Conservation (phyloP, 2,888 invertebrate species). For the Apeira syringaria region DNA sequence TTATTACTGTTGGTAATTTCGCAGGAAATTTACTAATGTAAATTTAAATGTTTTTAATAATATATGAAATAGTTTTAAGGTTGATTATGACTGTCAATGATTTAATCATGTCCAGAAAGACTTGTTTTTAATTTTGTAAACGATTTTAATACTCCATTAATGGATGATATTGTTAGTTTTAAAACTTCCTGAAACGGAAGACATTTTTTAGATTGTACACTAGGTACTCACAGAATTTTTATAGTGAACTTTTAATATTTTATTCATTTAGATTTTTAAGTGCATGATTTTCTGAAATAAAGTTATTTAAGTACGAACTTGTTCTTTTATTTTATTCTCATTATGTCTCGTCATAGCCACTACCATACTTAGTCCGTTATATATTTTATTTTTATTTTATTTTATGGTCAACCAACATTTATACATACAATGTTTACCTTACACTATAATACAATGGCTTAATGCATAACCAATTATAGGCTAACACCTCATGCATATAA, state of each 20-base stretch:
- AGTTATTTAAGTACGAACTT: no score
- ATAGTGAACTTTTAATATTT: conserved; percentile 1
- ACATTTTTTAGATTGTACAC: conserved; percentile 14
- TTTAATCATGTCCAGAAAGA: not conserved
- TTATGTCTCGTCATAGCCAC: no score
- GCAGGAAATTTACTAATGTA: not conserved
- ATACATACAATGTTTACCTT: no score
- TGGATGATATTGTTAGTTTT: no score
- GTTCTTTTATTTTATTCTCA: no score
- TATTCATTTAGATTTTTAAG: conserved; percentile 12
- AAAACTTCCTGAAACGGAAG: not conserved
- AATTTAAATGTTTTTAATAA: not conserved
- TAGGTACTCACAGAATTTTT: conserved; percentile 17
- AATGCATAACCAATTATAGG: no score
- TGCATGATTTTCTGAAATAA: conserved; percentile 22
- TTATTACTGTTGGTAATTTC: not conserved
- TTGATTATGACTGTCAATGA: conserved; percentile 1
- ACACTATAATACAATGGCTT: no score
- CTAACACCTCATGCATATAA: no score
- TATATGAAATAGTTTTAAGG: not conserved
- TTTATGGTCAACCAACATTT: no score
- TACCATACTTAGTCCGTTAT: no score
- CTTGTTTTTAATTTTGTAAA: not conserved
- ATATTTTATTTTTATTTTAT: no score
- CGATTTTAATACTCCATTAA: no score